Evolutionary conservation across 2,113 vertebrate genomes (phyloP), one percentile per base, ranked within the genome.

Genomic region (Ictalurus furcatus): DNA sequence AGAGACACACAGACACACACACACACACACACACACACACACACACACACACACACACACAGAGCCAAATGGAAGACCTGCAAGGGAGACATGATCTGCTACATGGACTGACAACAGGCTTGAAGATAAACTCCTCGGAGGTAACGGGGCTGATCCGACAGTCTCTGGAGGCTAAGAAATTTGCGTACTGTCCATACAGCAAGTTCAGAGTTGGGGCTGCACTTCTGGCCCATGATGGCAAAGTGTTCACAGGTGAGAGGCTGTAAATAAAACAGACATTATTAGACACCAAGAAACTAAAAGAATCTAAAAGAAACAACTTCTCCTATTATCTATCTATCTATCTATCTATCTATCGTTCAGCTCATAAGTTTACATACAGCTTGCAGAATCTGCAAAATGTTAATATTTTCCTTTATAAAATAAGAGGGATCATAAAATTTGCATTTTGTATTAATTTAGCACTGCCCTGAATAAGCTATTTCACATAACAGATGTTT

Each of bases 141-240:
- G 76, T 94, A 14, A 73, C 88, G 21, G 82, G 76, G 12, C 90
- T 96, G 89, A 94, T 96, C 84, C 9, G 34, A 0, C 89, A 88
- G 73, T 95, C 97, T 56, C 93, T 76, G 0, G 95, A 97, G 78
- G 98, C 96, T 69, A 98, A 97, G 92, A 88, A 85, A 21, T 92
- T 93, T 0, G 96, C 98, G 0, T 97, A 99, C 89, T 98, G 97
- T 86, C 97, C 97, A n/a, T 99, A 99, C 95, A 99, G 98, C 92
- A 96, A 91, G 37, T 99, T 98, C 94, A 96, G 96, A 4, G 98
- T 99, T 30, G 98, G 98, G 0, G 98, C 98, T 0, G 98, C 98
- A 0, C 93, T 99, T 40, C 95, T 98, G 91, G 96, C 97, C 0
- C 0, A 25, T 0, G 91, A 97, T 0, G 95, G 96, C 79, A 92